Evolutionary conservation across 2,888 invertebrate species (phyloP).

Genomic region (Diabrotica balteata): DNA sequence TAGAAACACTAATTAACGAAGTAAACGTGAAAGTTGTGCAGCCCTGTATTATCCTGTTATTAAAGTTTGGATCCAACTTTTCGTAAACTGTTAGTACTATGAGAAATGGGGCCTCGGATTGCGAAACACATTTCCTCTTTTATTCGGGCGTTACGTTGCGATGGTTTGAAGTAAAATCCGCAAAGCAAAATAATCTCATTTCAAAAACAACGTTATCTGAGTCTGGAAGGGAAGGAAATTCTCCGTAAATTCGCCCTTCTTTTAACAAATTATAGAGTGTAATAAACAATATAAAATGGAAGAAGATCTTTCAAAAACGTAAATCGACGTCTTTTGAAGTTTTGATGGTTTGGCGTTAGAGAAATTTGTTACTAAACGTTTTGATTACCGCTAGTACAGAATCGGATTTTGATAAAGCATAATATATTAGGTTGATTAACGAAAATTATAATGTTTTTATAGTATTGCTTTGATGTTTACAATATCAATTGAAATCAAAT

Average conservation of each 20-base stretch:
- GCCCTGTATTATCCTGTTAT: background rate
- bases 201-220: slow-evolving; percentile 19
- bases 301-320: background rate
- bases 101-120: background rate
- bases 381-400: background rate
- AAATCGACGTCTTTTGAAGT: background rate
- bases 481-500: too few relatives aligned
- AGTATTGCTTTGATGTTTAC: too few relatives aligned
- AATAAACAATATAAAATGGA: background rate
- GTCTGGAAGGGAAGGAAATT: slow-evolving; percentile 1
- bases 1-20: too few relatives aligned
- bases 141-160: background rate
- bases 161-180: slow-evolving; percentile 11
- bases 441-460: too few relatives aligned
- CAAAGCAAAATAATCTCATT: slow-evolving; percentile 25
- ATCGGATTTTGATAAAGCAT: too few relatives aligned
- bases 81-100: background rate
- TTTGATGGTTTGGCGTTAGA: background rate
- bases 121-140: background rate
- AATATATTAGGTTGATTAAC: too few relatives aligned
- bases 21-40: too few relatives aligned
- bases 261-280: background rate
- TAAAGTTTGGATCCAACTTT: background rate
- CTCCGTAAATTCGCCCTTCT: background rate
- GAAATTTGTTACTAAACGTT: background rate